Evolutionary conservation across 2,113 vertebrate genomes (phyloP), one percentile per base, ranked within the genome.

Genomic region (Sylvietta virens): DNA sequence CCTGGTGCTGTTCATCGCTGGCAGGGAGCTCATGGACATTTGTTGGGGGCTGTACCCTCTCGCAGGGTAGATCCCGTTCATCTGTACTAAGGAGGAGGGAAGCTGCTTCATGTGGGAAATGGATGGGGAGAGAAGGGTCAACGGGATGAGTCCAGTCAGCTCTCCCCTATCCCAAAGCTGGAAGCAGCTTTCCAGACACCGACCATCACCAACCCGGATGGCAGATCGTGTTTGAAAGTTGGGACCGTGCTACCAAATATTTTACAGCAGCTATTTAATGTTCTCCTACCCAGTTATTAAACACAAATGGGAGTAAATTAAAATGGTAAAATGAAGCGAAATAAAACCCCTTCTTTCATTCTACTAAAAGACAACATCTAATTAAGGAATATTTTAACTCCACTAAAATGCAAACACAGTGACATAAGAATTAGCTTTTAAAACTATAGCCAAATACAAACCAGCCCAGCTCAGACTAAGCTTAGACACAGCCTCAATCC

Each of bases 311-410:
- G 81, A 98, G 83, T 97, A 96, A 95, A 97, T 97, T 94, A 97
- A 98, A 98, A 96, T 39, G 73, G 96, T 81, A 94, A 95, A 91
- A 82, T 88, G 92, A 97, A 96, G 97, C 31, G 47, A 97, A 98
- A 98, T 96, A 95, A 97, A 97, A 94, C 4, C 78, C 82, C 72
- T 94, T 72, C 93, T 97, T 97, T 96, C 74, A 96, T 97, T 97
- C 94, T 57, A 71, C 81, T 95, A 92, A 97, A 91, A 98, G 97
- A 97, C 97, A 97, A 91, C 89, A 97, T 87, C 97, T 97, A 97
- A 97, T 98, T 97, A 97, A 97, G 92, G 92, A 97, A 97, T 98
- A 97, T 97, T 97, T 97, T 95, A 96, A 96, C 97, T 95, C 97
- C 97, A 93, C 97, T 97, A 97, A 97, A 98, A 97, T 19, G 69